phyloP scores from a whole-genome alignment of 2,888 invertebrate species.

The Rutpela maculata region DNA sequence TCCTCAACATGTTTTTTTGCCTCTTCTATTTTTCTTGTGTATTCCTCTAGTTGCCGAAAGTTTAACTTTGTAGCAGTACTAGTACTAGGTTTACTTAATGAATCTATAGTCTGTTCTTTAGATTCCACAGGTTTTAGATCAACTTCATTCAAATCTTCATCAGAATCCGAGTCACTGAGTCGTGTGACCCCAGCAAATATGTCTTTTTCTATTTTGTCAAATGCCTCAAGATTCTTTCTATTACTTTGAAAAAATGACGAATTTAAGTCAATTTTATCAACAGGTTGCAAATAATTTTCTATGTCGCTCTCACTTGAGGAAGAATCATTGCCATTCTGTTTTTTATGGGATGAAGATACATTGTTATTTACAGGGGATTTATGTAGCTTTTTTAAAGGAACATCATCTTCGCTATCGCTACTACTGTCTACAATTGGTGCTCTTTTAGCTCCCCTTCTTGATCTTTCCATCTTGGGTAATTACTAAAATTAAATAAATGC shows the following conservation, averaged over 20 bases:
- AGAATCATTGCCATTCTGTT: conserved; percentile 54
- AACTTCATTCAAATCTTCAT: conserved; percentile 56
- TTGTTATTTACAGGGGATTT: conserved; percentile 20
- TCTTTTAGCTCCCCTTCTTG: conserved; percentile 42
- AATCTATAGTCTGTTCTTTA: conserved; percentile 28
- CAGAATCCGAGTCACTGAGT: conserved; percentile 70
- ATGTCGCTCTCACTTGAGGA: conserved; percentile 74
- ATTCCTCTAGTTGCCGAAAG: conserved; percentile 78
- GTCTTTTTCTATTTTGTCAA: conserved; percentile 67
- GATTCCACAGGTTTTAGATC: conserved; percentile 35
- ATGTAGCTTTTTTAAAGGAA: conserved; percentile 48
- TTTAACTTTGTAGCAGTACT: conserved; percentile 65
- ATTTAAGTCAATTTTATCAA: conserved; percentile 76
- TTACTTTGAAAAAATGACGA: conserved; percentile 75
- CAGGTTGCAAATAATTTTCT: conserved; percentile 76
- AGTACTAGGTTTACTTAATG: conserved; percentile 30
- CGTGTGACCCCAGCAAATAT: conserved; percentile 66
- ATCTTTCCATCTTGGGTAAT: conserved; percentile 39
- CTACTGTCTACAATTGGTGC: conserved; percentile 43
- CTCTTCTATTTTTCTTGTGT: conserved; percentile 78
- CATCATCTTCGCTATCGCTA: conserved; percentile 57
- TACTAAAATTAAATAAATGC: background rate
- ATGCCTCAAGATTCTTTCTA: conserved; percentile 54
- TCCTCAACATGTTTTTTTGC: conserved; percentile 77
- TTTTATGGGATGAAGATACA: background rate